Evolutionary conservation across 2,888 invertebrate genomes (phyloP).

Genomic region (Cordylochernes scorpioides): DNA sequence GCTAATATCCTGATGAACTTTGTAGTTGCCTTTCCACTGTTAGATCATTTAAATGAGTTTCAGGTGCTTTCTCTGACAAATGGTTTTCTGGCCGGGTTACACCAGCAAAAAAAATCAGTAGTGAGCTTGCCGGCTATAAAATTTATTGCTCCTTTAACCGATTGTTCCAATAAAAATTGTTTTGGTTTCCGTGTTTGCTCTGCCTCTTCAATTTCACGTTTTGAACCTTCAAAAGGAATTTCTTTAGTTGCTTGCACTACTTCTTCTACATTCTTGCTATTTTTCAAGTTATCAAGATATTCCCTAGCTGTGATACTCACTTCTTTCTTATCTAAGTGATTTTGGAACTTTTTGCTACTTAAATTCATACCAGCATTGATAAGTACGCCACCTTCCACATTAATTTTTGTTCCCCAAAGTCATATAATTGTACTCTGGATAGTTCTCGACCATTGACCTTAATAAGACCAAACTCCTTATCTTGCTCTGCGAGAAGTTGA

Average conservation of each 20-base stretch:
- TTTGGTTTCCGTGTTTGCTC: slow-evolving; percentile 4
- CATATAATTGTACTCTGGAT: slow-evolving; percentile 5
- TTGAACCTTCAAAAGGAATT: slow-evolving; percentile 4
- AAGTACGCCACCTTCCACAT: slow-evolving; percentile 5
- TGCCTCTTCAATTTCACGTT: slow-evolving; percentile 3
- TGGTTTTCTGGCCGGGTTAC: slow-evolving; percentile 1
- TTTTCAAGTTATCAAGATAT: slow-evolving; percentile 6
- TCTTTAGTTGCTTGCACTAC: slow-evolving; percentile 3
- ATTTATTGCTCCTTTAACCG: slow-evolving; percentile 1
- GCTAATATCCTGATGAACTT: no score
- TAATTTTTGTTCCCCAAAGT: slow-evolving; percentile 6
- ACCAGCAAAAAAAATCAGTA: slow-evolving; percentile 1
- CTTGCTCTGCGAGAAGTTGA: slow-evolving; percentile 4
- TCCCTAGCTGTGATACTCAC: slow-evolving; percentile 5
- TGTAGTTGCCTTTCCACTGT: no score
- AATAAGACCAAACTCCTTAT: slow-evolving; percentile 4
- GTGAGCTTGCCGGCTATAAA: not conserved
- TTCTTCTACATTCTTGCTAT: slow-evolving; percentile 4
- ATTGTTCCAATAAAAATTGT: not conserved
- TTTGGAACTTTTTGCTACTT: slow-evolving; percentile 4
- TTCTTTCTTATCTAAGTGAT: slow-evolving; percentile 4
- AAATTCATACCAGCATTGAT: slow-evolving; percentile 5
- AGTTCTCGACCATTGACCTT: slow-evolving; percentile 5
- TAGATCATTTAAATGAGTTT: not conserved
- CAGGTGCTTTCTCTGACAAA: not conserved